Conservation (phyloP, 2,888 invertebrate genomes). For the Zygaena filipendulae region DNA sequence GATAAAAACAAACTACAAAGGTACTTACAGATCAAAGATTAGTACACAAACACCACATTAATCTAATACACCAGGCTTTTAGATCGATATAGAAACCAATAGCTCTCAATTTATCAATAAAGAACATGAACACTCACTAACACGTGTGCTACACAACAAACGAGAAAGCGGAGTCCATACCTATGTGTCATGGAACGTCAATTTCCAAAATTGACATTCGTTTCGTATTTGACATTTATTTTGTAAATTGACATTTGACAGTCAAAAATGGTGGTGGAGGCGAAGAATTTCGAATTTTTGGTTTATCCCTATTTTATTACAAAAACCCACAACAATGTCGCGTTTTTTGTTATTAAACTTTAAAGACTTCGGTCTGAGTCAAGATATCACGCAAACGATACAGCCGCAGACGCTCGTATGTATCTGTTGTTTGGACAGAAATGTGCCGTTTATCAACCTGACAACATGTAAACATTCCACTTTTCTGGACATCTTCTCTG, state of each 20-base stretch:
- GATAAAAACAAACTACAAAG: too few species aligned
- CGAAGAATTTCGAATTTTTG: neutral
- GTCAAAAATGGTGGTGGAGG: neutral
- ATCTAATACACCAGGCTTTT: too few species aligned
- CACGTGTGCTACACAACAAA: too few species aligned
- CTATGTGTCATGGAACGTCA: too few species aligned
- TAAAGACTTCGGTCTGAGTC: slow-evolving; percentile 18
- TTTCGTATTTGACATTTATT: too few species aligned
- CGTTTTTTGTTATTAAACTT: slow-evolving; percentile 17
- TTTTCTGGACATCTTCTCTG: slow-evolving; percentile 17
- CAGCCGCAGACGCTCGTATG: slow-evolving; percentile 19
- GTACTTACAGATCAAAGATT: too few species aligned
- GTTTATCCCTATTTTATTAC: neutral
- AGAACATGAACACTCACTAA: too few species aligned
- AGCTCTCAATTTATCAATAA: too few species aligned
- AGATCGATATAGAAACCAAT: too few species aligned
- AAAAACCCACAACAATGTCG: slow-evolving; percentile 18
- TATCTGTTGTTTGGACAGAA: slow-evolving; percentile 22
- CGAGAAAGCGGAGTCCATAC: too few species aligned
- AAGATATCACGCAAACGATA: slow-evolving; percentile 19
- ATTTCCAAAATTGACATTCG: too few species aligned
- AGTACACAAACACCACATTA: too few species aligned
- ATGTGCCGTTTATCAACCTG: slow-evolving; percentile 17
- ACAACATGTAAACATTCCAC: slow-evolving; percentile 19
- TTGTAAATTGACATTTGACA: neutral